Base-by-base conservation (phyloP, 1,140 invertebrate genomes). In the Drosophila aff. region DNA sequence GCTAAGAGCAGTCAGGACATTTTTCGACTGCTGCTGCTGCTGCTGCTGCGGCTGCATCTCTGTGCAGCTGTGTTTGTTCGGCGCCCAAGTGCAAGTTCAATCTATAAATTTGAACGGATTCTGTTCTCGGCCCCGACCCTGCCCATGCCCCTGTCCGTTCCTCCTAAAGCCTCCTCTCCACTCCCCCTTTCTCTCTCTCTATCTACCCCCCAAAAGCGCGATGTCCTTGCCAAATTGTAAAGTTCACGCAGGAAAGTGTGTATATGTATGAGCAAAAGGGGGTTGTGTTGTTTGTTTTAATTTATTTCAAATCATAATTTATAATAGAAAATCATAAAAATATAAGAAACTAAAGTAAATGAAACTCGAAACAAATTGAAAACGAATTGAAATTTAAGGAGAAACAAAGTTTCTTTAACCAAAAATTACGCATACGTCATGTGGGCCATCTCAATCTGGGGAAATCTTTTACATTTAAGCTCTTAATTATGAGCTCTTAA, bases 31-130 rank as follows among this genome's bases (percentile, higher is more conserved):
- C 57, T 57, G 33, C 40, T 49, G 33, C 40, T 49, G 33, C 38
- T 49, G 43, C 58, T 47, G 15, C 40, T 40, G 66, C 47, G 26
- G 40, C 61, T 58, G 63, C 68, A 65, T 55, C 62, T 58, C 46
- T 68, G 33, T 55, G 49, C 16, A 40, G 36, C 57, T 52, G 18
- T 76, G 61, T 73, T 75, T 79, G 66, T 86, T 86, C 71, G 72
- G 81, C 75, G 83, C 73, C 84, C 84, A 89, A 89, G 84, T 89
- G 84, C 84, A 89, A 89, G 84, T 89, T 89, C 84, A 89, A 89
- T 89, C 85, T 90, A 81, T 90, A 80, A 90, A 84, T 85, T 90
- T 89, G 59, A 75, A 81, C 73, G 85, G 81, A 90, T 89, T 81
- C 84, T 90, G 84, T 75, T 47, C 77, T 52, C 81, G 80, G 71